These are phyloP conservation scores for Nysson spinosus DNA, from an alignment of 2,888 invertebrate species.

Conservation along the genomic window DNA sequence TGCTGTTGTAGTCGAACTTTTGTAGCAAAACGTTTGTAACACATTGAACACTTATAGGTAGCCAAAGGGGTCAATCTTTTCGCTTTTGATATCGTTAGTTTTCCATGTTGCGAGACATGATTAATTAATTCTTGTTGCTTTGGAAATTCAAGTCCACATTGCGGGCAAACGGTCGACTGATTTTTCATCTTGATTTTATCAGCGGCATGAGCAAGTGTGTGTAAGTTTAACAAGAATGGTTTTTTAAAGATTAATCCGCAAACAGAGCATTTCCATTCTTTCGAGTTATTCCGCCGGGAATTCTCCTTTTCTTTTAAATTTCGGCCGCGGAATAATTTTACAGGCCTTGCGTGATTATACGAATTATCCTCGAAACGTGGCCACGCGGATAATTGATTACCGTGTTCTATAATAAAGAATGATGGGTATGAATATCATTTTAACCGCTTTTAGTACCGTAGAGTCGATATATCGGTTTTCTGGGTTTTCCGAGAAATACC, in stretches of 20 bases:
- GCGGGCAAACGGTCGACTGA: constrained; percentile 64
- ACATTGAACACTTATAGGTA: constrained; percentile 81
- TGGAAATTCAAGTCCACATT: constrained; percentile 66
- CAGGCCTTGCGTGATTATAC: constrained; percentile 70
- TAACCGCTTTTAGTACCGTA: too few relatives aligned
- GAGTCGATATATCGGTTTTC: too few relatives aligned
- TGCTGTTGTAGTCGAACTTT: constrained; percentile 82
- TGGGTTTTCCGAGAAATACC: too few relatives aligned
- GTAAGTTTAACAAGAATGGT: constrained; percentile 78
- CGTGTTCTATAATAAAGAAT: constrained; percentile 41
- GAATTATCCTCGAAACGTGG: constrained; percentile 84
- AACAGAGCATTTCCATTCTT: constrained; percentile 74
- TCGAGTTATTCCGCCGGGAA: constrained; percentile 63
- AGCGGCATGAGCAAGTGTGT: constrained; percentile 78
- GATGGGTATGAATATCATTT: background rate
- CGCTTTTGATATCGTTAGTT: constrained; percentile 64
- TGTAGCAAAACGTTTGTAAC: constrained; percentile 83
- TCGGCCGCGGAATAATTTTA: constrained; percentile 68
- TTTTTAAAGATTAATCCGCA: constrained; percentile 76
- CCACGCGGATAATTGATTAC: constrained; percentile 78
- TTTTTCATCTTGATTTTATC: constrained; percentile 67
- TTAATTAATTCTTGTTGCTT: constrained; percentile 76
- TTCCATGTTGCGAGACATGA: constrained; percentile 78
- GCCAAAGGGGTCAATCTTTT: constrained; percentile 72
- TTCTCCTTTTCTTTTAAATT: constrained; percentile 71